Evolutionary conservation across 2,797 vertebrate species (phyloP).

Genomic region (Babyrousa celebensis): DNA sequence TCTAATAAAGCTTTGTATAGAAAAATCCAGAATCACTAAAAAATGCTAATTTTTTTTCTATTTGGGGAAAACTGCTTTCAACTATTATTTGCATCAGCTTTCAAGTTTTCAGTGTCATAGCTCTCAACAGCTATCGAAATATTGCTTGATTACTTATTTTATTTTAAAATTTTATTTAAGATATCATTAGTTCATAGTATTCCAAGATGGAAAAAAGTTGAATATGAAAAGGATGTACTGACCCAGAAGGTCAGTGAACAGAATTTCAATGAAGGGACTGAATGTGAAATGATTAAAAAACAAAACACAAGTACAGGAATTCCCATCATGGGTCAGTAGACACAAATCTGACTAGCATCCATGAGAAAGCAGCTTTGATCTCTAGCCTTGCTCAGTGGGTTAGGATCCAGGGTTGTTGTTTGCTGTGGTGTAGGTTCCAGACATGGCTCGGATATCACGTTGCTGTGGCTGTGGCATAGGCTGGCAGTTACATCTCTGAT

Average conservation of each 20-base stretch:
- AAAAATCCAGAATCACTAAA: neutral
- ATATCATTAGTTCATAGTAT: neutral
- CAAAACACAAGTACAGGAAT: neutral
- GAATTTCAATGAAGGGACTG: neutral
- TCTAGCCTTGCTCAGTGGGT: too few species aligned
- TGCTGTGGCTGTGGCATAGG: too few species aligned
- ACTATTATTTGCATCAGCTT: neutral
- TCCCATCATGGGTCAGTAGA: too few species aligned
- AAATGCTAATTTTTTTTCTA: neutral
- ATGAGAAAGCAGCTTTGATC: too few species aligned
- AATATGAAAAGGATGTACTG: neutral
- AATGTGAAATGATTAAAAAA: neutral
- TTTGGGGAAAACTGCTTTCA: neutral
- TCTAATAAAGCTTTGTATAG: neutral
- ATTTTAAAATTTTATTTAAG: neutral
- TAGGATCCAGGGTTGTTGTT: too few species aligned
- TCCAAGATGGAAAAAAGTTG: neutral
- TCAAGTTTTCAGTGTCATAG: neutral
- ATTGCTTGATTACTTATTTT: neutral
- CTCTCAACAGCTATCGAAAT: neutral
- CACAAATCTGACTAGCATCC: too few species aligned
- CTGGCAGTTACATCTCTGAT: too few species aligned
- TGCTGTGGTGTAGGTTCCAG: too few species aligned
- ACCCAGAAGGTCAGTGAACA: neutral
- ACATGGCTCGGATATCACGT: too few species aligned